Evolutionary conservation across 1,140 invertebrate genomes (phyloP).

Genomic region (Lamellibrachia luymesi): DNA sequence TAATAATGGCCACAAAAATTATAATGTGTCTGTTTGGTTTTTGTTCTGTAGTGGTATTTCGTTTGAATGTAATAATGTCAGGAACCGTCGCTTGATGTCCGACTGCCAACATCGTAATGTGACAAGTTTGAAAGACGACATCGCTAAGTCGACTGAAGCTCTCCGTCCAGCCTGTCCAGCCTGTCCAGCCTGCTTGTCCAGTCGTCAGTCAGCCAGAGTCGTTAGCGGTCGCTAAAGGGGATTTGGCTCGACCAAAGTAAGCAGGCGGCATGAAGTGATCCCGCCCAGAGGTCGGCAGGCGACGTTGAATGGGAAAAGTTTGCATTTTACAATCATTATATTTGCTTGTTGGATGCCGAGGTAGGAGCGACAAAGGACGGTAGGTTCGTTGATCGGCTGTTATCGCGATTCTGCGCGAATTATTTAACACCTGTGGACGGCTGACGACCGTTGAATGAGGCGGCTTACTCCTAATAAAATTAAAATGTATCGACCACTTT

Average conservation of each 20-base stretch:
- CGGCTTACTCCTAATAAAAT: not conserved
- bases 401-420: not conserved
- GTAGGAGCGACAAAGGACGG: not conserved
- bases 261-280: not conserved
- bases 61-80: no score
- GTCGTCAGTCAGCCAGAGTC: not conserved
- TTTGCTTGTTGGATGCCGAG: not conserved
- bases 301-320: not conserved
- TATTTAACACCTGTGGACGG: not conserved
- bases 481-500: not conserved
- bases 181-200: not conserved
- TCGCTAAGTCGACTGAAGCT: not conserved
- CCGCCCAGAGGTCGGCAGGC: not conserved
- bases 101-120: not conserved
- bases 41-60: no score
- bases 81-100: no score
- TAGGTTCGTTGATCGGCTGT: not conserved
- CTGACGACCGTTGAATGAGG: not conserved
- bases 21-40: no score
- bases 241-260: not conserved
- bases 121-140: not conserved
- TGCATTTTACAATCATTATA: constrained; percentile 6
- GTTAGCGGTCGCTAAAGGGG: not conserved
- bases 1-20: no score
- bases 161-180: no score